phyloP scores from a whole-genome alignment of 2,113 vertebrate species.

The Neofelis nebulosa region DNA sequence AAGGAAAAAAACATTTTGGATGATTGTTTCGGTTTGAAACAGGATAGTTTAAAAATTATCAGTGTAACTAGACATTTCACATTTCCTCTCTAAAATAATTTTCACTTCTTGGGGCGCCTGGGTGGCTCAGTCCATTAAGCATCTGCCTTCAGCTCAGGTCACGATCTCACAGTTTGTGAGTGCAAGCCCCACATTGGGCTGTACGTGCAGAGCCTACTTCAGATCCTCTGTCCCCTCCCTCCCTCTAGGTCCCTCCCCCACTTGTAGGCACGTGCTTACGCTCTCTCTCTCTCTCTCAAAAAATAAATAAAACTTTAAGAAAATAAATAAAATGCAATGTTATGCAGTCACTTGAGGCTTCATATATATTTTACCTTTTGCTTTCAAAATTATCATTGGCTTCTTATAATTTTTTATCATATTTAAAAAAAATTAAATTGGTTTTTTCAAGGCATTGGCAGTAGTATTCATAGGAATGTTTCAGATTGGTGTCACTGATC shows the following conservation, averaged over 20 bases:
- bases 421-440: background rate
- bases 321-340: background rate
- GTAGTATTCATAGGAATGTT: background rate
- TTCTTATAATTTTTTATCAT: background rate
- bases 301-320: too few relatives aligned
- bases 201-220: too few relatives aligned
- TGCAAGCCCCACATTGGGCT: too few relatives aligned
- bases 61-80: background rate
- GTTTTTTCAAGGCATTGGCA: background rate
- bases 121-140: too few relatives aligned
- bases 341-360: background rate
- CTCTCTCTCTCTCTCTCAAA: too few relatives aligned
- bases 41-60: background rate
- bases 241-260: too few relatives aligned
- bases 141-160: too few relatives aligned
- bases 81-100: background rate
- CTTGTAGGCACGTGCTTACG: too few relatives aligned
- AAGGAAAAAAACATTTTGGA: background rate
- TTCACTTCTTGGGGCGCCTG: background rate
- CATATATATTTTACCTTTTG: background rate
- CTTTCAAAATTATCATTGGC: conserved; percentile 32
- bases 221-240: too few relatives aligned
- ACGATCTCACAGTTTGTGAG: too few relatives aligned
- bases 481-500: background rate
- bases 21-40: background rate